Base-by-base conservation (phyloP, 2,888 invertebrate genomes). In the Oegoconia quadripuncta region DNA sequence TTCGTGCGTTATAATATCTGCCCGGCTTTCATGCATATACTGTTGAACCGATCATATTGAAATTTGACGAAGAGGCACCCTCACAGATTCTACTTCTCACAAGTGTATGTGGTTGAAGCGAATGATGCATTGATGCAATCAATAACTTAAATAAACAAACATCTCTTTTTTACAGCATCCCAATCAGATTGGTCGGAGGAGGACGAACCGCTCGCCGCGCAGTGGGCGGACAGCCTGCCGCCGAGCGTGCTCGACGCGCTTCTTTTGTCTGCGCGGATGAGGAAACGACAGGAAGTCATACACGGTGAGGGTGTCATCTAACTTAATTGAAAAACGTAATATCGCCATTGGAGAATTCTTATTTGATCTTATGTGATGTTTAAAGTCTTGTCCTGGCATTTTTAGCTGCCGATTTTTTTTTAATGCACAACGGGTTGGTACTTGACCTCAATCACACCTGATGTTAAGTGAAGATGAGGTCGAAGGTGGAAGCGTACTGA, bases 281-380 rank as follows among this genome's bases (percentile, higher is more conserved):
- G 88, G 53, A 88, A 88, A 44, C 69, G 88, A 0, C 88, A 88
- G 61, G 88, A 88, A 47, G 78, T 88, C 34, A 88, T 88, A 50
- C 88, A 88, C 40, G 88, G 88, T 88, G 8, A 59, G 74, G n/a
- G 9, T 6, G 23, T 20, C 20, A 20, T 4, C 20, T 20, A 20
- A 7, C 3, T 4, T 20, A 7, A 3, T 20, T 20, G 20, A 20
- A 7, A 6, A 20, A 20, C 3, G 20, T 20, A 20, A 6, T 6
- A 3, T 20, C 7, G 20, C 20, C 3, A 20, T 7, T 20, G n/a
- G n/a, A n/a, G n/a, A n/a, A 20, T 20, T 6, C 7, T 20, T 20
- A 20, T 4, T 6, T 20, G 20, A 20, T 20, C 20, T 20, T 20
- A 3, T 20, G 20, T 4, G 4, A 20, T 20, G 7, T 4, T 20